phyloP scores from a whole-genome alignment of 2,113 vertebrate species.

The Leptobrachium ailaonicum region DNA sequence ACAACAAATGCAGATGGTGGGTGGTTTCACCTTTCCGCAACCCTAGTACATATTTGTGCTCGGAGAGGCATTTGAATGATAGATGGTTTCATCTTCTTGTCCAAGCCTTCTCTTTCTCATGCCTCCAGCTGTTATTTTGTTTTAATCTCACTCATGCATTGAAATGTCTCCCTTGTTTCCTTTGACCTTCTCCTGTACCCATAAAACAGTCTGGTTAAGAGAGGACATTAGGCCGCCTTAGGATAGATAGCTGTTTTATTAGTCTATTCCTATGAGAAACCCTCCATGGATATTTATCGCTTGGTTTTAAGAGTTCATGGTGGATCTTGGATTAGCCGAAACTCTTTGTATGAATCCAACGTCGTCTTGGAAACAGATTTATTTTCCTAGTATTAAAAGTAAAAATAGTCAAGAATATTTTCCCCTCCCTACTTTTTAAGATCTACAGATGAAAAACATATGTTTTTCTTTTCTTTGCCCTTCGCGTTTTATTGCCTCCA shows the following conservation, averaged over 20 bases:
- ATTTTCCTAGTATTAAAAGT: constrained; percentile 4
- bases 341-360: neutral
- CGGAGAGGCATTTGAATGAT: constrained; percentile 27
- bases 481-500: neutral
- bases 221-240: constrained; percentile 18
- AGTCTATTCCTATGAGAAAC: neutral
- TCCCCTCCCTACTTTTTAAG: neutral
- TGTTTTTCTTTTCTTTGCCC: neutral
- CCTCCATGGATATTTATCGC: constrained; percentile 16
- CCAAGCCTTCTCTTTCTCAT: constrained; percentile 15
- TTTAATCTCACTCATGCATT: constrained; percentile 42
- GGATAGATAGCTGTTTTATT: constrained; percentile 35
- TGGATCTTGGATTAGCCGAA: constrained; percentile 12
- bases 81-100: constrained; percentile 29
- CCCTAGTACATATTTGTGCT: constrained; percentile 40
- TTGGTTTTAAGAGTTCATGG: constrained; percentile 1
- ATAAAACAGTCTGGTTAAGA: constrained; percentile 36
- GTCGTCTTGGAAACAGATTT: constrained; percentile 12
- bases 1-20: constrained; percentile 28
- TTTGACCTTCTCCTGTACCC: constrained; percentile 37
- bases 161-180: constrained; percentile 39
- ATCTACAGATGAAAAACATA: neutral
- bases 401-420: neutral
- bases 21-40: constrained; percentile 40
- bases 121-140: constrained; percentile 47